Conservation (phyloP, 2,888 invertebrate species). For the Agonopterix heracliana region DNA sequence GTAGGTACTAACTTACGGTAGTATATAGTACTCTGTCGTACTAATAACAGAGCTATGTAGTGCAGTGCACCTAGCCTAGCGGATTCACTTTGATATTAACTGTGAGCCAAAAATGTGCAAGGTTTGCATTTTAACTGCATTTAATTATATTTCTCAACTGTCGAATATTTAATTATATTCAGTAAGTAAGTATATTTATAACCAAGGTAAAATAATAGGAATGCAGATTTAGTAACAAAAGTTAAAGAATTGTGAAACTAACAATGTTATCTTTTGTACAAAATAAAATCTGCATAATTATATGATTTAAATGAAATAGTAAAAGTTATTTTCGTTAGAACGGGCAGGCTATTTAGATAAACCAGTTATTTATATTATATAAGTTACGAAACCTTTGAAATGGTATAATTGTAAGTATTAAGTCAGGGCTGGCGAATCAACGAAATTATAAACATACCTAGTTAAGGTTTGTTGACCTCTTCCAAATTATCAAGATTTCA, state of each 20-base stretch:
- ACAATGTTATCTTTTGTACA: neutral
- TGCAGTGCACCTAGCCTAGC: too few relatives aligned
- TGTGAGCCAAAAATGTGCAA: too few relatives aligned
- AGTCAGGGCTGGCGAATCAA: too few relatives aligned
- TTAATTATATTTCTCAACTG: too few relatives aligned
- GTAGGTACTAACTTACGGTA: too few relatives aligned
- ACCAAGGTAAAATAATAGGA: neutral
- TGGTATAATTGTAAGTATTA: neutral
- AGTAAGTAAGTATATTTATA: neutral
- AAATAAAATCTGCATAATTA: conserved; percentile 3
- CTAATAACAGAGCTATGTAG: too few relatives aligned
- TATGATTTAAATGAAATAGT: neutral
- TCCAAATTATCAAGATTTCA: too few relatives aligned
- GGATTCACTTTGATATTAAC: too few relatives aligned
- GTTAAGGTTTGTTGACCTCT: too few relatives aligned
- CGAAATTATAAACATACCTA: too few relatives aligned
- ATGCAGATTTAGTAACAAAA: neutral
- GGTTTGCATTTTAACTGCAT: too few relatives aligned
- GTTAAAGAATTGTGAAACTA: neutral
- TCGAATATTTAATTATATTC: neutral
- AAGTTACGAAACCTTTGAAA: neutral
- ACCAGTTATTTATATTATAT: neutral
- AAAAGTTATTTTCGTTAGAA: neutral
- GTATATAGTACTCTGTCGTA: too few relatives aligned
- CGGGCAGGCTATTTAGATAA: neutral